Conservation (phyloP, 2,797 vertebrate species). For the Mallotus villosus region DNA sequence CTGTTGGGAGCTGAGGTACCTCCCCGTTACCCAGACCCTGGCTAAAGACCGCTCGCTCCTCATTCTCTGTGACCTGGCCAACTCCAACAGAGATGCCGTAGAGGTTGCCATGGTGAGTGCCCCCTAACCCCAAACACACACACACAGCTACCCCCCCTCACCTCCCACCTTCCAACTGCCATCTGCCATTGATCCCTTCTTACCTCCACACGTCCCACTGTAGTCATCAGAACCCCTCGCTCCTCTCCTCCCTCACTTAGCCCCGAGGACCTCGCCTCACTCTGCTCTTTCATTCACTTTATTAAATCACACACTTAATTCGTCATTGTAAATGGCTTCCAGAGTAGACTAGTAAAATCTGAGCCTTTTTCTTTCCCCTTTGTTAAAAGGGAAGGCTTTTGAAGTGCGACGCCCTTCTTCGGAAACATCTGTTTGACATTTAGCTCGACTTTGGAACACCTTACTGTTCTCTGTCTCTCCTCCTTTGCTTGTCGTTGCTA, state of each 20-base stretch:
- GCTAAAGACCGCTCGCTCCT: constrained; percentile 83
- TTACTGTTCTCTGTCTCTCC: constrained; percentile 31
- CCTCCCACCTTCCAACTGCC: constrained; percentile 5
- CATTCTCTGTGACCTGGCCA: constrained; percentile 87
- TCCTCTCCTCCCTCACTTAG: neutral
- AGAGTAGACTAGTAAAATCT: constrained; percentile 34
- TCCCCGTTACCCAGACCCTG: constrained; percentile 82
- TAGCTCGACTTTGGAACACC: constrained; percentile 40
- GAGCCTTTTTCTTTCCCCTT: constrained; percentile 19
- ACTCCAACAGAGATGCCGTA: constrained; percentile 79
- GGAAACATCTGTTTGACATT: constrained; percentile 58
- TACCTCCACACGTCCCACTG: constrained; percentile 1
- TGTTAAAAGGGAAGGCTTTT: constrained; percentile 23
- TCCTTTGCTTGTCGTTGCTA: neutral
- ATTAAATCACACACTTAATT: constrained; percentile 30
- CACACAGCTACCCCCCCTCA: neutral
- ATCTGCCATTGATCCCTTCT: constrained; percentile 8
- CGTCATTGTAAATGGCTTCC: constrained; percentile 35
- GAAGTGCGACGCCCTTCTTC: constrained; percentile 28
- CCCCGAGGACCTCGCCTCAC: neutral
- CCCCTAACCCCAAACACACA: neutral
- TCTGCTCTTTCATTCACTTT: constrained; percentile 9
- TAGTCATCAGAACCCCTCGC: neutral
- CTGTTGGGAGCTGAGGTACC: constrained; percentile 89
- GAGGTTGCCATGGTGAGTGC: constrained; percentile 91